A percentile compares a stretch with the other conserved stretches of the same genome.
phyloP scores from a whole-genome alignment of 2,797 vertebrate species.

The Garrulus glandarius region DNA sequence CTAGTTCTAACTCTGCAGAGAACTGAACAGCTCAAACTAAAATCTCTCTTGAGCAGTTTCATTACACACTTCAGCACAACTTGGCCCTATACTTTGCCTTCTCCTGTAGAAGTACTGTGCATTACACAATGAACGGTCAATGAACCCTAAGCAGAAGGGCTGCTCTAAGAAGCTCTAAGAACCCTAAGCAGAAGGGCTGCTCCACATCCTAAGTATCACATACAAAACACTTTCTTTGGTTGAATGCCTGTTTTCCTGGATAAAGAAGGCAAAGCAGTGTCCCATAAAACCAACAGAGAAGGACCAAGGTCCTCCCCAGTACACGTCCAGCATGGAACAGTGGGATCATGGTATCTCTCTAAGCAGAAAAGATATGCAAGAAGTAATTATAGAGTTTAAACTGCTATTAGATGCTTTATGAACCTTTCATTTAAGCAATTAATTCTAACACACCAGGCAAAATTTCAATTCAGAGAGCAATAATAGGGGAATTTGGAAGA shows the following conservation, averaged over 20 bases:
- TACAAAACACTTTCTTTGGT: background rate
- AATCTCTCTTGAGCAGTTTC: background rate
- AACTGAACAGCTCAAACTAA: rapidly evolving
- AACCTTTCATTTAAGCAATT: background rate
- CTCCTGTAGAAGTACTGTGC: background rate
- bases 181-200: background rate
- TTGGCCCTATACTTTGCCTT: background rate
- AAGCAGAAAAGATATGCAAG: background rate
- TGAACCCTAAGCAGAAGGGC: background rate
- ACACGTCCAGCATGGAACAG: rapidly evolving
- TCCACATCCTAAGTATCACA: background rate
- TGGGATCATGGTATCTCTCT: background rate
- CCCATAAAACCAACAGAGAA: background rate
- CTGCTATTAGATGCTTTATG: background rate
- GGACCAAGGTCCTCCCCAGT: background rate
- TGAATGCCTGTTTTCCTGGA: background rate
- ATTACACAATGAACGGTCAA: background rate
- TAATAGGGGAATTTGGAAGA: background rate
- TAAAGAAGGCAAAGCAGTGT: background rate
- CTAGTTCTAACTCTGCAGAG: background rate
- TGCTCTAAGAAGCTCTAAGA: background rate
- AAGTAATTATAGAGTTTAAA: background rate
- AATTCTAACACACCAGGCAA: background rate
- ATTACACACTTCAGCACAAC: background rate
- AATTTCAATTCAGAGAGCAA: background rate